A percentile compares a stretch with the other conserved stretches of the same genome.
phyloP scores from a whole-genome alignment of 92 coral and sea anemone genomes.

The Blastomussa wellsi region DNA sequence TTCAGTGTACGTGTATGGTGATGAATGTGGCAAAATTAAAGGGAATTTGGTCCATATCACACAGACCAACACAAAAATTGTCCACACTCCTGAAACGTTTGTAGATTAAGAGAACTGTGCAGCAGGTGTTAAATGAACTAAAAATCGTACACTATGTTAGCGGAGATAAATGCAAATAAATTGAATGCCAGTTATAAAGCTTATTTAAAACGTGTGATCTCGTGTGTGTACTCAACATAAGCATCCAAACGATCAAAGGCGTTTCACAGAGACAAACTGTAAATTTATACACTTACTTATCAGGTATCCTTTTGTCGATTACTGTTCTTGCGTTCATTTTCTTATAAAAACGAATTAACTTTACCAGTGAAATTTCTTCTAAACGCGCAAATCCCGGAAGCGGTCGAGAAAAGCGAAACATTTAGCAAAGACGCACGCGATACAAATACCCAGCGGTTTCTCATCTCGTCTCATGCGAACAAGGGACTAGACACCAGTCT shows the following conservation, averaged over 20 bases:
- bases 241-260: not conserved
- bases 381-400: conserved; percentile 22
- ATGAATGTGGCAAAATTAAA: no score
- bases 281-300: conserved; percentile 42
- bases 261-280: no score
- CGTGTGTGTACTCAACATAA: not conserved
- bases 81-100: no score
- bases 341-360: not conserved
- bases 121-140: no score
- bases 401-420: conserved; percentile 21
- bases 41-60: no score
- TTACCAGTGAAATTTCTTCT: not conserved
- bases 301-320: conserved; percentile 53
- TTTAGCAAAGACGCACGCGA: not conserved
- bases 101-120: no score
- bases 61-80: no score
- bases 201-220: no score
- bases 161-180: no score
- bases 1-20: no score
- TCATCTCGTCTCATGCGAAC: not conserved
- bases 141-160: no score
- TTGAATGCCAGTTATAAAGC: no score
- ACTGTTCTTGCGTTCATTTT: conserved; percentile 18
- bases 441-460: not conserved
- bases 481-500: conserved; percentile 2